A percentile compares a stretch with the other conserved stretches of the same genome.
These are phyloP conservation scores for Cerceris rybyensis DNA, from an alignment of 2,888 invertebrate genomes.

Conservation along the genomic window DNA sequence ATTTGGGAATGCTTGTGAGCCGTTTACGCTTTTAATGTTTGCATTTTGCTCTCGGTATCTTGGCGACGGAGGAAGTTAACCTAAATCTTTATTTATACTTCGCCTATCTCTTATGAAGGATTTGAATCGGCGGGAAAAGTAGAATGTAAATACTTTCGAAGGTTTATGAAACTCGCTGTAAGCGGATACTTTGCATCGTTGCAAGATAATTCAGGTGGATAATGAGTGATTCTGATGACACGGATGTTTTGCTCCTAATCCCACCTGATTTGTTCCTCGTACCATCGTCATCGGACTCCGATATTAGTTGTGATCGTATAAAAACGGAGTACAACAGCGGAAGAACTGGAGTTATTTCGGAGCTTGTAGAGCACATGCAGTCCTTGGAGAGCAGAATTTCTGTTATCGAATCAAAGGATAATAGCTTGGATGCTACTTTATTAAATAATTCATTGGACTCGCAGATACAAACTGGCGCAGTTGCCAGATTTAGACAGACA, in stretches of 20 bases:
- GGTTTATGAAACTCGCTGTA: slow-evolving; percentile 9
- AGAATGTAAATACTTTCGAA: slow-evolving; percentile 33
- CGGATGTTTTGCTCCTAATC: slow-evolving; percentile 90
- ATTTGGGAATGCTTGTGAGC: neutral
- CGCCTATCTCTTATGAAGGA: slow-evolving; percentile 2
- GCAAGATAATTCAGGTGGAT: slow-evolving; percentile 67
- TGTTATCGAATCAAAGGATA: slow-evolving; percentile 82
- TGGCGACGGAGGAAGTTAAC: slow-evolving; percentile 30
- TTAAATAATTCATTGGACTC: slow-evolving; percentile 61
- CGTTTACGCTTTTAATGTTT: slow-evolving; percentile 6
- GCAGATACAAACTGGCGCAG: slow-evolving; percentile 17
- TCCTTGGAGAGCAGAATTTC: slow-evolving; percentile 83
- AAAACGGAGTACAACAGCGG: slow-evolving; percentile 43
- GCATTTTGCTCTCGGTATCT: slow-evolving; percentile 11
- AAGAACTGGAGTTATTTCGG: slow-evolving; percentile 84
- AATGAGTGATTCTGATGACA: slow-evolving; percentile 91
- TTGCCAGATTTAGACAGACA: slow-evolving; percentile 40
- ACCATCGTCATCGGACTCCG: slow-evolving; percentile 84
- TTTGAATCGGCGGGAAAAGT: slow-evolving; percentile 30
- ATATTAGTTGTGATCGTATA: slow-evolving; percentile 75
- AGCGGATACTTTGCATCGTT: slow-evolving; percentile 31
- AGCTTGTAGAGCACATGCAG: slow-evolving; percentile 86
- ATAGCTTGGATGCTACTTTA: slow-evolving; percentile 69
- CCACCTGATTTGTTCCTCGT: slow-evolving; percentile 89
- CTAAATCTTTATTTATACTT: slow-evolving; percentile 43